phyloP scores from a whole-genome alignment of 2,888 invertebrate genomes.

The Neria commutata region DNA sequence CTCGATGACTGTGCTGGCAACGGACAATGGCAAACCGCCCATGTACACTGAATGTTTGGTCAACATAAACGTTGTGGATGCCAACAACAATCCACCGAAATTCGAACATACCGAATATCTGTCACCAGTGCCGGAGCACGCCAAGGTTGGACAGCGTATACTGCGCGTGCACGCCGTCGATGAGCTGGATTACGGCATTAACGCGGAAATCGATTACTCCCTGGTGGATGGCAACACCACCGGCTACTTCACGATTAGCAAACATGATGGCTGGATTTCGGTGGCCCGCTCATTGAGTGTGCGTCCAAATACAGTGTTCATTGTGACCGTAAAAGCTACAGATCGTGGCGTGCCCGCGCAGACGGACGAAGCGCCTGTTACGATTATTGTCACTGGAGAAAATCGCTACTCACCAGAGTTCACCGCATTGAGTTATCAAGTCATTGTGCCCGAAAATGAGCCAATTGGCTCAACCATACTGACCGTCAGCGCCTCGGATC shows the following conservation, averaged over 20 bases:
- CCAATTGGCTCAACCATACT: constrained; percentile 84
- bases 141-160: constrained; percentile 73
- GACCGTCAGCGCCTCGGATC: constrained; percentile 83
- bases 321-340: constrained; percentile 74
- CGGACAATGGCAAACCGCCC: constrained; percentile 94
- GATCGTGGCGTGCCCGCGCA: constrained; percentile 90
- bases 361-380: constrained; percentile 75
- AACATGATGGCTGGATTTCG: constrained; percentile 80
- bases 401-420: constrained; percentile 83
- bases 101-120: constrained; percentile 78
- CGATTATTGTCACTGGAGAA: constrained; percentile 82
- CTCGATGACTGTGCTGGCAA: constrained; percentile 85
- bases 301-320: constrained; percentile 70
- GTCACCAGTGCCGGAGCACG: constrained; percentile 82
- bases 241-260: constrained; percentile 75
- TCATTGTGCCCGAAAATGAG: constrained; percentile 90
- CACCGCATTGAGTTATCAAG: constrained; percentile 83
- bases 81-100: constrained; percentile 88
- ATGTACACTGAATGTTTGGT: constrained; percentile 88
- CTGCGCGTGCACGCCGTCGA: constrained; percentile 78
- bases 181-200: constrained; percentile 82
- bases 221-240: constrained; percentile 79
- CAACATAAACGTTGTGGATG: constrained; percentile 87
- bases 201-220: constrained; percentile 84
- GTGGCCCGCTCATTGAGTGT: constrained; percentile 66